Conservation (phyloP, 2,113 vertebrate species). For the Pedetes capensis region DNA sequence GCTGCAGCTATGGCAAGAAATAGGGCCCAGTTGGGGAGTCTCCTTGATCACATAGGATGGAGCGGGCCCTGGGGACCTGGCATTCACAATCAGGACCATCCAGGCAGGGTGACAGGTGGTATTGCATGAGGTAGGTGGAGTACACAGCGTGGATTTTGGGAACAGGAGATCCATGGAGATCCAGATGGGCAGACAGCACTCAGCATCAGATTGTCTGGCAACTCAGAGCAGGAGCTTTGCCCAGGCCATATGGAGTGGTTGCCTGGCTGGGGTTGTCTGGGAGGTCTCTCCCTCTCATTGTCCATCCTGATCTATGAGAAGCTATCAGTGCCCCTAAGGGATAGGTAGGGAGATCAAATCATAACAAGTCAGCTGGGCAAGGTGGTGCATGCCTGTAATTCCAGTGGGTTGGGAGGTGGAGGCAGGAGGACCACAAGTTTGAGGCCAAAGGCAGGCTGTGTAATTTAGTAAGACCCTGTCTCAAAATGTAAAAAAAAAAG, state of each 20-base stretch:
- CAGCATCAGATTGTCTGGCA: neutral
- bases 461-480: too few relatives aligned
- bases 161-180: constrained; percentile 8
- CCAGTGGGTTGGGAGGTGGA: too few relatives aligned
- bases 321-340: accelerated
- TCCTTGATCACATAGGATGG: neutral
- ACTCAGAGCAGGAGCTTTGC: neutral
- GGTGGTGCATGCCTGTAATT: too few relatives aligned
- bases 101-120: constrained; percentile 42
- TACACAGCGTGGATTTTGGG: constrained; percentile 10
- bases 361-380: neutral
- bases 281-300: neutral
- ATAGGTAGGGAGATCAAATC: neutral
- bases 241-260: neutral
- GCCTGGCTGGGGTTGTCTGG: neutral
- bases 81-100: neutral
- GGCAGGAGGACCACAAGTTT: too few relatives aligned
- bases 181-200: neutral
- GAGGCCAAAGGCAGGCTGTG: too few relatives aligned
- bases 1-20: neutral
- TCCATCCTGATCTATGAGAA: neutral
- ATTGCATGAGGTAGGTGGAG: neutral
- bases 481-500: too few relatives aligned
- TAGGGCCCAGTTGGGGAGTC: neutral
- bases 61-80: neutral